Conservation (phyloP, 2,888 invertebrate genomes). For the Horisme vitalbata region DNA sequence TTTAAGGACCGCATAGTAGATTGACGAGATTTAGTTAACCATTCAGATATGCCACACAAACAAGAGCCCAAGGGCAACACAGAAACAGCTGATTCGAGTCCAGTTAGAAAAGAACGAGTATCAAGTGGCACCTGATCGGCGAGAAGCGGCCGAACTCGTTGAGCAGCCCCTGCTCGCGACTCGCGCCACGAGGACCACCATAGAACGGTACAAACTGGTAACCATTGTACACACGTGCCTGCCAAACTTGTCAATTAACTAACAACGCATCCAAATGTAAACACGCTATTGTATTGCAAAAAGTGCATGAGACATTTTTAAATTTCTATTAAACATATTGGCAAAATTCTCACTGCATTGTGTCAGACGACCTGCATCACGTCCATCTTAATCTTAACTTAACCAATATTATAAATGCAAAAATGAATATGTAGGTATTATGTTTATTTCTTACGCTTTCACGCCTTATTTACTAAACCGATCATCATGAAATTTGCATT, state of each 20-base stretch:
- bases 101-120: conserved; percentile 81
- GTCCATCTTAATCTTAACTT: too few relatives aligned
- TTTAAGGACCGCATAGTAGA: not conserved
- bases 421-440: too few relatives aligned
- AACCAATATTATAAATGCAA: too few relatives aligned
- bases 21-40: conserved; percentile 6
- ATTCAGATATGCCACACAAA: conserved; percentile 28
- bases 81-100: conserved; percentile 76
- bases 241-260: conserved; percentile 66
- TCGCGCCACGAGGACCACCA: conserved; percentile 50
- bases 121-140: conserved; percentile 77
- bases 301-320: too few relatives aligned
- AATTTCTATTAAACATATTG: too few relatives aligned
- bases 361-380: too few relatives aligned
- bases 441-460: too few relatives aligned
- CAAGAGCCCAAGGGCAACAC: conserved; percentile 53
- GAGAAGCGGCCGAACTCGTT: conserved; percentile 78
- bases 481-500: too few relatives aligned
- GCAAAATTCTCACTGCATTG: not conserved
- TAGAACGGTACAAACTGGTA: conserved; percentile 79
- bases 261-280: conserved; percentile 37
- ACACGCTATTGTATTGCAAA: conserved; percentile 16
- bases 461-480: too few relatives aligned
- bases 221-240: conserved; percentile 74
- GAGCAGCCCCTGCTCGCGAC: conserved; percentile 60